phyloP scores from a whole-genome alignment of 1,140 invertebrate species.

The Drosophila biarmipes region DNA sequence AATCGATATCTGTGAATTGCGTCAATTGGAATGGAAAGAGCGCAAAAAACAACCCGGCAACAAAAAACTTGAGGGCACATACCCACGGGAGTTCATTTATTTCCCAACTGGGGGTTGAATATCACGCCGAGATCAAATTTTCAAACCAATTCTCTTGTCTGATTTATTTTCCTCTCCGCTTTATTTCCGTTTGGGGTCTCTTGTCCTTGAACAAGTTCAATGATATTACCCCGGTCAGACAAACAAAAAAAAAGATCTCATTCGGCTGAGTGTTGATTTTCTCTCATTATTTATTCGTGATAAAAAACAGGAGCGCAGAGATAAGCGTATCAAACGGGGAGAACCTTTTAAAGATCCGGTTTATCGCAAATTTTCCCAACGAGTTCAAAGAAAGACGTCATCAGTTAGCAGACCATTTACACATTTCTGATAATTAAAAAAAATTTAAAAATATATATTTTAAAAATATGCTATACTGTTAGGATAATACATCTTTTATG shows the following conservation, averaged over 20 bases:
- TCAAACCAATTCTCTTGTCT: conserved; percentile 8
- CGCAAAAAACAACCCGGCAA: neutral
- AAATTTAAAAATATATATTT: too few species aligned
- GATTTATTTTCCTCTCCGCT: conserved; percentile 7
- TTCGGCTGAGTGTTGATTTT: conserved; percentile 33
- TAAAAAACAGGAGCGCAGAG: conserved; percentile 19
- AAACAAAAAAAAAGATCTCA: conserved; percentile 13
- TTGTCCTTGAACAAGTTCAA: conserved; percentile 77
- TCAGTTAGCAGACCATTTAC: neutral
- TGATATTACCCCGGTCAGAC: conserved; percentile 39
- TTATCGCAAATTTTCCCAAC: conserved; percentile 6
- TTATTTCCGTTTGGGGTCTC: conserved; percentile 21
- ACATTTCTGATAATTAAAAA: neutral
- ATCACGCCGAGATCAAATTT: neutral
- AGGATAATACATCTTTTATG: too few species aligned
- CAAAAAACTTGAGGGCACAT: neutral
- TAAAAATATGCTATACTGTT: too few species aligned
- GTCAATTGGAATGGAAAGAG: conserved; percentile 31
- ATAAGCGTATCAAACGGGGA: conserved; percentile 2
- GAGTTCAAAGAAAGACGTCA: neutral
- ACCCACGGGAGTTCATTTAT: neutral
- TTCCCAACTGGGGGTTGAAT: conserved; percentile 6
- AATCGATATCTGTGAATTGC: conserved; percentile 39
- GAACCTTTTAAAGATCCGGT: conserved; percentile 12
- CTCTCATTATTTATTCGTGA: conserved; percentile 50